Base-by-base conservation (phyloP, 2,888 invertebrate species). In the Onthophagus sagittarius region DNA sequence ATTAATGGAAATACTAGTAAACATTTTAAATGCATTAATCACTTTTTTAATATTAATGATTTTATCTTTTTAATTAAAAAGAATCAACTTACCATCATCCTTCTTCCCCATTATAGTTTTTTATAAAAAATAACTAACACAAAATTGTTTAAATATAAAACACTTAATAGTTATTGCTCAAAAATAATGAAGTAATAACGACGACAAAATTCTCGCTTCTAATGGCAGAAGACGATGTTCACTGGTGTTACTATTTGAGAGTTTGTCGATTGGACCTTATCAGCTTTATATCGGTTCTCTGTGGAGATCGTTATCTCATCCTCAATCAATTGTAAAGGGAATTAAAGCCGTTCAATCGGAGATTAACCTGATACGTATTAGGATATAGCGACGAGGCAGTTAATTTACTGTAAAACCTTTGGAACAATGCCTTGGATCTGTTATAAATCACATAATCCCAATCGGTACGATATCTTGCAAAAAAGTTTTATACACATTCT, bases 261-360 rank as follows among this genome's bases (percentile, higher is more conserved):
- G 63, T 5, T 64, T 13, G 11, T 23, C 67, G 31, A 67, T 67
- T 53, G 39, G 6, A 53, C 39, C 23, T 67, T 67, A 67, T 67
- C 67, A 67, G 67, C 13, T 14, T 64, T 23, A 32, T 67, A 67
- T 67, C 67, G 7, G 5, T 5, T 11, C 6, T 2, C 15, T 15
- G 31, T 23, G n/a, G 31, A 67, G 39, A 53, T 53, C 39, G 9
- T 67, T 67, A 32, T 67, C 23, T 23, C 67, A n/a, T 32, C 23
- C 67, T 15, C 31, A 67, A 67, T 67, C 67, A 67, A 67, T 23
- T 67, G 67, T 67, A 67, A 67, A 67, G 5, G 67, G 67, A 67
- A 67, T 67, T 67, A 67, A 67, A 67, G 32, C n/a, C 32, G 7
- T 31, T 67, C 67, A 31, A 32, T 31, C 15, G 31, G n/a, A 14